Base-by-base conservation (phyloP, 2,113 vertebrate genomes). In the Tachysurus vachellii region DNA sequence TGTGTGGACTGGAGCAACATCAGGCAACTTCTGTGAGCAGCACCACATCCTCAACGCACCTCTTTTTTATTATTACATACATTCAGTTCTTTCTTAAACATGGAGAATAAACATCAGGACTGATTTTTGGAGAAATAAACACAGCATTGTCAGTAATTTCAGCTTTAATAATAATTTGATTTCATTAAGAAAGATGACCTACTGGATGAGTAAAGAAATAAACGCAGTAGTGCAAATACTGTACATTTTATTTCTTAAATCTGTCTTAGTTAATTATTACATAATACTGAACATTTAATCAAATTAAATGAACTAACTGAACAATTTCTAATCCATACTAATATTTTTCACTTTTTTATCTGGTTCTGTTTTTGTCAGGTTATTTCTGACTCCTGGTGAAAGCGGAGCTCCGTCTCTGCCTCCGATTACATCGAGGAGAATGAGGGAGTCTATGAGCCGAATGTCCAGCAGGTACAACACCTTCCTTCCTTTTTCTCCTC, bases 1-100 rank as follows among this genome's bases (percentile, higher is more conserved):
- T 99, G 98, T 92, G 97, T 99, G 82, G 98, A 99, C 95, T 99
- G 97, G 98, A 99, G 96, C 92, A 99, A 99, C 85, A 97, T 99
- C 93, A 95, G 97, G 90, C 97, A 99, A 84, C 97, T 98, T 82
- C 94, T 99, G 98, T 99, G 95, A 98, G 98, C 92, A 50, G 85
- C 79, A 26, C 2, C 21, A 57, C 77, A 16, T 13, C 44, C 47
- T 76, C 19, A 76, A 3, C 14, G 5, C n/a, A 4, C n/a, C 13
- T 16, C n/a, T 36, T 10, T 19, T 59, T 21, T 17, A 62, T 5
- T 31, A 12, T 16, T 68, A 5, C 16, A 0, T 5, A 13, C 0
- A 3, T 36, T 2, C 66, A 66, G 10, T n/a, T 64, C 26, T 64
- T n/a, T 9, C 26, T n/a, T 12, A n/a, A 57, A 59, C 19, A 21